Evolutionary conservation across 2,797 vertebrate genomes (phyloP), one percentile per base, ranked within the genome.

Genomic region (Gymnoscopelus microlampas): DNA sequence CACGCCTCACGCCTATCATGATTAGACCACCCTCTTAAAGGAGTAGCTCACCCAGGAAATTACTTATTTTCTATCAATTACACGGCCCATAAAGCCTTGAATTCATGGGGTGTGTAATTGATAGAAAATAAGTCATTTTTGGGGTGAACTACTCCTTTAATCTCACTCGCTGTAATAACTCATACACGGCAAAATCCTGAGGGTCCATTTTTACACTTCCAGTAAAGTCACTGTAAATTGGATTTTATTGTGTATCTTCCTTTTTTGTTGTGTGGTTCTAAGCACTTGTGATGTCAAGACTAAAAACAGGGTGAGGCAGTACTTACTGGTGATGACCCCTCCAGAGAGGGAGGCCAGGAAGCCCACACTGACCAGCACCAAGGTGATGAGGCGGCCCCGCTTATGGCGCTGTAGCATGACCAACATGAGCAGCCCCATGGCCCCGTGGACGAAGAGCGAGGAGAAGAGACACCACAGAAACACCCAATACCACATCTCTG

Each of bases 401-500:
- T 94, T 94, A 90, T 99, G 98, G 71, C 96, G 94, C 94, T 98
- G 97, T 82, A 99, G 94, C 94, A 96, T 96, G 78, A 98, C 94
- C 80, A 98, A 94, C 97, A 98, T 98, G 85, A 99, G 91, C 66
- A 98, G 93, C 72, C 95, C 97, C 66, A 94, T 94, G 55, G 94
- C 95, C 71, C 96, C 95, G 70, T 99, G 96, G 84, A 98, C 93
- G 70, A 99, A 95, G 85, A 99, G 95, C 65, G 97, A 99, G 70
- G 97, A 98, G 95, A 99, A 99, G 83, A 99, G 96, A 83, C 95
- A 96, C 97, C 98, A 99, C 69, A 99, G 97, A 93, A 99, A 99
- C 88, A 99, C 95, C 96, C 97, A 99, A 94, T 99, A 98, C 97
- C 98, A 99, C 93, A 94, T 94, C 84, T 93, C 92, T 94, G 86